Evolutionary conservation across 1,140 invertebrate genomes (phyloP).

Genomic region (Popillia japonica): DNA sequence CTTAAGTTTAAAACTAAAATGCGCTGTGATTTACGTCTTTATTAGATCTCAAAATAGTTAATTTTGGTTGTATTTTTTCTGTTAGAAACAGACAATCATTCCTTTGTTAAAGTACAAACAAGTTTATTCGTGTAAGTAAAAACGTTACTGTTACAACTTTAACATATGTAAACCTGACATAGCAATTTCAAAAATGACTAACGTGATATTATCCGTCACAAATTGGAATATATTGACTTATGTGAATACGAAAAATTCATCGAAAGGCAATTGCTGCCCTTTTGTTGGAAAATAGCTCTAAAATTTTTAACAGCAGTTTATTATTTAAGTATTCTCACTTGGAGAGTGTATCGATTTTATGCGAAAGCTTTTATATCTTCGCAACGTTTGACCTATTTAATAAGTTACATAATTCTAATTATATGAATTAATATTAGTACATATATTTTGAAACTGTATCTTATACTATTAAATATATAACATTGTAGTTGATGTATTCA

Average conservation of each 20-base stretch:
- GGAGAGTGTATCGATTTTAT: neutral
- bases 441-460: slow-evolving; percentile 17
- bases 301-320: neutral
- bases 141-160: neutral
- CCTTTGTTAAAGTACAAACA: neutral
- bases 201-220: neutral
- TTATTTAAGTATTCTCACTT: neutral
- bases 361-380: slow-evolving; percentile 7
- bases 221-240: too few species aligned
- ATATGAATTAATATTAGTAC: neutral
- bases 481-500: slow-evolving; percentile 4
- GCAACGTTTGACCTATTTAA: neutral
- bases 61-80: neutral
- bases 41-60: neutral
- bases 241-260: too few species aligned
- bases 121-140: neutral
- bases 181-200: neutral
- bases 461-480: neutral
- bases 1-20: too few species aligned
- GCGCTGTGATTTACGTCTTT: neutral
- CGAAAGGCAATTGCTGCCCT: neutral
- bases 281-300: too few species aligned
- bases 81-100: neutral
- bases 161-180: neutral
- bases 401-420: neutral